Evolutionary conservation across 2,113 vertebrate species (phyloP).

Genomic region (Hiodon tergisus): DNA sequence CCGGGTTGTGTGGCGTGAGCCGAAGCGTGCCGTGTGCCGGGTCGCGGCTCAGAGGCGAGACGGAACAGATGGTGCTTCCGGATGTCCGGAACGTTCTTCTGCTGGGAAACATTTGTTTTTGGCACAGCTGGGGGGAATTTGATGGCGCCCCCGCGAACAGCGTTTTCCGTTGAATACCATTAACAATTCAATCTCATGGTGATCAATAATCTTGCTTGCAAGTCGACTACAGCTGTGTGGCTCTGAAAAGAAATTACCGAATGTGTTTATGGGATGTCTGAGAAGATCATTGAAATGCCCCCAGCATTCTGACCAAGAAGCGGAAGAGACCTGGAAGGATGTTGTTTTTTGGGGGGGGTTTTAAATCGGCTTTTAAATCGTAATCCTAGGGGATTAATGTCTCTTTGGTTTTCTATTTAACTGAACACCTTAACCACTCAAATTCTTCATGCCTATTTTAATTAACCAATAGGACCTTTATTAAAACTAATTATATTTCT

Average conservation of each 20-base stretch:
- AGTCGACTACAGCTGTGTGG: constrained; percentile 28
- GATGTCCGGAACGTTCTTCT: neutral
- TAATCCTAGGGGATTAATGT: neutral
- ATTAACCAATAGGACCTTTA: neutral
- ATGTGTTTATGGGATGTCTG: constrained; percentile 27
- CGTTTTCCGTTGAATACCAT: constrained; percentile 22
- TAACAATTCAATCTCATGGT: constrained; percentile 34
- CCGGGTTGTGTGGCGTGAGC: no score
- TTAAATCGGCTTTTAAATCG: neutral
- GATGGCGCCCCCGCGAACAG: constrained; percentile 16
- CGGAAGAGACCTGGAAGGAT: neutral
- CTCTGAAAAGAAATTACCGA: constrained; percentile 27
- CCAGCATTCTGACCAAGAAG: neutral
- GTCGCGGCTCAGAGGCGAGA: neutral
- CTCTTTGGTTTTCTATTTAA: neutral
- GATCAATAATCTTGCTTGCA: constrained; percentile 32
- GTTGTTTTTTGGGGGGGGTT: neutral
- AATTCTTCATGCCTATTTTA: neutral
- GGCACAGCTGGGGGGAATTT: neutral
- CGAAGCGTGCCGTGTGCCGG: no score
- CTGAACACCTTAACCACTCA: no score
- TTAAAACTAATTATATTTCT: neutral
- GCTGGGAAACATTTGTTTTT: constrained; percentile 15
- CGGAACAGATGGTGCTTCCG: neutral
- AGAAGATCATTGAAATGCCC: constrained; percentile 20